A percentile compares a stretch with the other conserved stretches of the same genome.
Evolutionary conservation across 2,888 invertebrate species (phyloP).

Genomic region (Drosophila robusta): DNA sequence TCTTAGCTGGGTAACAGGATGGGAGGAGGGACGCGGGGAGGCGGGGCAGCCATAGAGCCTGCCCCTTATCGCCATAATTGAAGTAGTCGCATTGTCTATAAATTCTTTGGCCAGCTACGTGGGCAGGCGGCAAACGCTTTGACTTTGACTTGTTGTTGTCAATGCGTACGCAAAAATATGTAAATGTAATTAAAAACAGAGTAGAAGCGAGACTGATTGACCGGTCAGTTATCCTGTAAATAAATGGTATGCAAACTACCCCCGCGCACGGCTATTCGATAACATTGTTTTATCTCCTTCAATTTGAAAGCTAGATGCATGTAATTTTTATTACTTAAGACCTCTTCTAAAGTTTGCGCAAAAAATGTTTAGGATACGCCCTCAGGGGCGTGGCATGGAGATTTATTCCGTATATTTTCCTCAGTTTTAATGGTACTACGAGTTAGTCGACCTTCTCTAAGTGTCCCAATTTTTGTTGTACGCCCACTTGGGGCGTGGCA

Average conservation of each 20-base stretch:
- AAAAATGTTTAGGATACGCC: no score
- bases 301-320: no score
- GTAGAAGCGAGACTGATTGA: not conserved
- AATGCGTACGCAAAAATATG: constrained; percentile 74
- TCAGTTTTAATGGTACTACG: no score
- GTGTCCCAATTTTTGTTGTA: no score
- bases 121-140: constrained; percentile 69
- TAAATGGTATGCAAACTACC: not conserved
- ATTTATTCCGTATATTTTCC: no score
- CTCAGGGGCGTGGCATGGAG: no score
- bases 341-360: no score
- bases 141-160: constrained; percentile 60
- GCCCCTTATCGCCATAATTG: constrained; percentile 74
- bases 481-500: no score
- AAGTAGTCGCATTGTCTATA: constrained; percentile 80
- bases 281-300: no score
- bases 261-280: no score
- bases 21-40: not conserved
- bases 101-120: constrained; percentile 74
- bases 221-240: not conserved
- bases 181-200: constrained; percentile 66
- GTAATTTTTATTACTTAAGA: no score
- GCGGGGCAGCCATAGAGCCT: constrained; percentile 14
- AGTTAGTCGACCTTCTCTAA: no score
- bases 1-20: not conserved